Evolutionary conservation across 2,797 vertebrate species (phyloP), one percentile per base, ranked within the genome.

Genomic region (Hippocampus kuda): DNA sequence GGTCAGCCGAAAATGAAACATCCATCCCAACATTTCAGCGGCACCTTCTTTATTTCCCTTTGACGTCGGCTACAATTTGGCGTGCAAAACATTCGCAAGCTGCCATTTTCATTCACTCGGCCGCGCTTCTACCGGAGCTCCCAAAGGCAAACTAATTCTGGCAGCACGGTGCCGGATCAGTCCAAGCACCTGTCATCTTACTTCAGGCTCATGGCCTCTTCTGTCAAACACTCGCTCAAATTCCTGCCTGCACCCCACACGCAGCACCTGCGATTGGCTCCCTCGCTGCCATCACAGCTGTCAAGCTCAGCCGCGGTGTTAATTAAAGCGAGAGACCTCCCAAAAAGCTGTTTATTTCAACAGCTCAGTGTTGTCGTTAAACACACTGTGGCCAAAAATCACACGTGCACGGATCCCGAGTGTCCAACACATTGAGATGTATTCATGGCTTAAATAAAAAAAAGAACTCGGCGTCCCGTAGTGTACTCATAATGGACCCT

Each of bases 251-350:
- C 73, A 75, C 79, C 79, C 83, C 79, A 79, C 79, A 60, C 34
- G 34, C 77, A 71, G 77, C 88, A 90, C 88, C 85, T 88, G 88
- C 68, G 83, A 86, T 83, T 77, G 81, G 84, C 86, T 79, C 63
- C 71, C 75, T 74, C 68, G 67, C 70, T 80, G 78, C 84, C 81
- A 85, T 82, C 81, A 73, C 87, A 89, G 85, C 87, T 88, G 87
- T 86, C 87, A 79, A 72, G 68, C 81, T 84, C 72, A 57, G 79
- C 72, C 80, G 85, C 77, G 46, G 72, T 74, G 78, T 83, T 87
- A 88, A 89, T 90, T 88, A 87, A 88, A 87, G 81, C 38, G 53
- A 76, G 68, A 82, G 86, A 87, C 85, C 86, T 83, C 82, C 80
- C 79, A 79, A 84, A 83, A 85, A 74, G 83, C 74, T 79, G 71